A percentile compares a stretch with the other conserved stretches of the same genome.
Evolutionary conservation across 2,888 invertebrate species (phyloP).

Genomic region (Leptopilina myrica): DNA sequence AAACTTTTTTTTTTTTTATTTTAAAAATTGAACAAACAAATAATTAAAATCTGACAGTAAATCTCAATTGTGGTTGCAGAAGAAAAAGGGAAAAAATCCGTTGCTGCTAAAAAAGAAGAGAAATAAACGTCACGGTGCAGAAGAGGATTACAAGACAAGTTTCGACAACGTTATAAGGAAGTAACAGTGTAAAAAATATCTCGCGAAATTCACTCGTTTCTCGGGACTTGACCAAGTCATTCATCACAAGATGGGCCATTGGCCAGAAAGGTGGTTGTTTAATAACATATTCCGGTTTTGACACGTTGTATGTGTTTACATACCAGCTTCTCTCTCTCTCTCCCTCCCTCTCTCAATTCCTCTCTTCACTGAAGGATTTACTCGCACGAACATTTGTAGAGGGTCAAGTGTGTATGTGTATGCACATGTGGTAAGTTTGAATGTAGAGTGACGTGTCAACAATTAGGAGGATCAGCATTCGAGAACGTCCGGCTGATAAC

Average conservation of each 20-base stretch:
- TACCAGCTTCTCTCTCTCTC: slow-evolving; percentile 43
- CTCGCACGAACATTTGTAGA: slow-evolving; percentile 24
- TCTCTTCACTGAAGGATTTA: slow-evolving; percentile 30
- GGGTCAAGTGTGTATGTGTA: slow-evolving; percentile 38
- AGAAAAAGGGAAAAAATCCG: no score
- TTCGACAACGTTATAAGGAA: background rate
- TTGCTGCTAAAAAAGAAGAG: background rate
- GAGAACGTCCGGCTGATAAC: slow-evolving; percentile 70
- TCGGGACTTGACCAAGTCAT: slow-evolving; percentile 38
- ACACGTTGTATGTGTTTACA: slow-evolving; percentile 53
- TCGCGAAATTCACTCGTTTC: slow-evolving; percentile 32
- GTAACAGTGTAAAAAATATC: background rate
- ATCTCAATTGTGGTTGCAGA: no score
- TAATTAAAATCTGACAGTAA: no score
- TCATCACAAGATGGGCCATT: slow-evolving; percentile 44
- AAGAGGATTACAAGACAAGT: slow-evolving; percentile 4
- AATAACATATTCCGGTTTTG: slow-evolving; percentile 63
- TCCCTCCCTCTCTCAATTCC: background rate
- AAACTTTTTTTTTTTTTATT: no score
- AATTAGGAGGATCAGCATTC: slow-evolving; percentile 72
- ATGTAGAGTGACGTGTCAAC: slow-evolving; percentile 68
- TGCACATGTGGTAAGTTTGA: slow-evolving; percentile 51
- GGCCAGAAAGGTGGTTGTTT: slow-evolving; percentile 57
- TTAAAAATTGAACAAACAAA: no score
- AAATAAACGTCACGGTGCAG: background rate